A percentile compares a stretch with the other conserved stretches of the same genome.
phyloP scores from a whole-genome alignment of 2,113 vertebrate species.

The Turdus rufiventris region DNA sequence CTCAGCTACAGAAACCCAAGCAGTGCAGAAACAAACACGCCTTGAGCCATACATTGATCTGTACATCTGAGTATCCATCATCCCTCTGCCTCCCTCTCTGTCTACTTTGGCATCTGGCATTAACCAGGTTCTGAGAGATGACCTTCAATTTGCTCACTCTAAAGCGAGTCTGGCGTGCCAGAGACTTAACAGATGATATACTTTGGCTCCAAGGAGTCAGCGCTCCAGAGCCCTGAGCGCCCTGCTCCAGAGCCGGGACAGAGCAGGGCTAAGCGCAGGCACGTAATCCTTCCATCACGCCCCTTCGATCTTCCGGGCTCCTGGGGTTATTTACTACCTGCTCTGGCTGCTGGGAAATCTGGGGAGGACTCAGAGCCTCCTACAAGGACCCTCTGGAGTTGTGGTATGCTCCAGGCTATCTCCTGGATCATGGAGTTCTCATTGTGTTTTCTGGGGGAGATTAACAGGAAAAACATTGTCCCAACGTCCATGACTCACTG shows the following conservation, averaged over 20 bases:
- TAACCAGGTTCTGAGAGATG: conserved; percentile 57
- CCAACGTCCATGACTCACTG: not conserved
- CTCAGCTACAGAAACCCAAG: not conserved
- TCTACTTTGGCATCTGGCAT: conserved; percentile 48
- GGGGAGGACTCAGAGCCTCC: not conserved
- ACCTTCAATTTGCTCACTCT: conserved; percentile 52
- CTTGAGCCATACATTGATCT: not conserved
- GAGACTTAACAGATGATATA: conserved; percentile 52
- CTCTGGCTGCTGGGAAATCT: not conserved
- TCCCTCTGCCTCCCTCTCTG: not conserved
- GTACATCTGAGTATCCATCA: not conserved
- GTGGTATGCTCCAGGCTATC: conserved; percentile 25
- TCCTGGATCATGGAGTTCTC: conserved; percentile 3
- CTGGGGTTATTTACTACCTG: conserved; percentile 36
- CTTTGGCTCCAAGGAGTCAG: conserved; percentile 55
- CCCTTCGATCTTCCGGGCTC: not conserved
- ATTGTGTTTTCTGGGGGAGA: conserved; percentile 25
- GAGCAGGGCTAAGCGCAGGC: not conserved
- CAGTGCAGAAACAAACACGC: not conserved
- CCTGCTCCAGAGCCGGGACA: not conserved
- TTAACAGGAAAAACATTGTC: conserved; percentile 16
- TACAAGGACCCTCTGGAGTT: not conserved
- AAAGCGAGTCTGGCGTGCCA: conserved; percentile 42
- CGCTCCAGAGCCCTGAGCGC: not conserved
- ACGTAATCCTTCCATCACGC: not conserved